Conservation (phyloP, 1,140 invertebrate species). For the Dreissena rostriformis region DNA sequence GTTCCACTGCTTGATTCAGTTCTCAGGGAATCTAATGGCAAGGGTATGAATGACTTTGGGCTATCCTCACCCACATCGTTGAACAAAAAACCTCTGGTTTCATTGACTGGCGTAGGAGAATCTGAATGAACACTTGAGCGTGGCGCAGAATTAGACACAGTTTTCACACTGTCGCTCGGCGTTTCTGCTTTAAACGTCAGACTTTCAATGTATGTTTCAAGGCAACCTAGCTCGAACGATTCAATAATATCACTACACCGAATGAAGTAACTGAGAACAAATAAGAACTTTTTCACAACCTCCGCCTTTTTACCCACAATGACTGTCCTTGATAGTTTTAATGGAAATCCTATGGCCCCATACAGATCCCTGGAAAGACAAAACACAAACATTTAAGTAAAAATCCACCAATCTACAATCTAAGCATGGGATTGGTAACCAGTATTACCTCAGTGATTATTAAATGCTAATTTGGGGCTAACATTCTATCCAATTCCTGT, state of each 20-base stretch:
- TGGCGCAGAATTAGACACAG: not conserved
- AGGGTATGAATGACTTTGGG: slow-evolving; percentile 28
- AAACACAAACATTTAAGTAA: too few species aligned
- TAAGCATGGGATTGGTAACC: too few species aligned
- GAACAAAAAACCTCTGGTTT: not conserved
- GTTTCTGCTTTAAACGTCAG: slow-evolving; percentile 58
- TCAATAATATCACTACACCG: slow-evolving; percentile 87
- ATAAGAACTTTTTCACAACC: slow-evolving; percentile 84
- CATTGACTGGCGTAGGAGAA: slow-evolving; percentile 31
- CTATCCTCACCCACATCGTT: not conserved
- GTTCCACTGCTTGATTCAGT: not conserved
- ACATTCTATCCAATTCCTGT: too few species aligned
- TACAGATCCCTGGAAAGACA: slow-evolving; percentile 86
- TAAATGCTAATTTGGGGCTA: too few species aligned
- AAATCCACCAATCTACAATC: too few species aligned
- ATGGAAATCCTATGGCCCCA: slow-evolving; percentile 90
- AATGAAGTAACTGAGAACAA: slow-evolving; percentile 90
- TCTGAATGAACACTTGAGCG: not conserved
- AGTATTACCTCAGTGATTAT: too few species aligned
- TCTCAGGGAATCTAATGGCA: slow-evolving; percentile 43
- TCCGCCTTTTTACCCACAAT: slow-evolving; percentile 87
- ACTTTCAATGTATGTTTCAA: slow-evolving; percentile 67
- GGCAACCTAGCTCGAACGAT: slow-evolving; percentile 68
- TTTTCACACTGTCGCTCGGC: slow-evolving; percentile 64
- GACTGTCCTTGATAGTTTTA: slow-evolving; percentile 89